phyloP scores from a whole-genome alignment of 2,888 invertebrate genomes.

The Camptogramma bilineatum region DNA sequence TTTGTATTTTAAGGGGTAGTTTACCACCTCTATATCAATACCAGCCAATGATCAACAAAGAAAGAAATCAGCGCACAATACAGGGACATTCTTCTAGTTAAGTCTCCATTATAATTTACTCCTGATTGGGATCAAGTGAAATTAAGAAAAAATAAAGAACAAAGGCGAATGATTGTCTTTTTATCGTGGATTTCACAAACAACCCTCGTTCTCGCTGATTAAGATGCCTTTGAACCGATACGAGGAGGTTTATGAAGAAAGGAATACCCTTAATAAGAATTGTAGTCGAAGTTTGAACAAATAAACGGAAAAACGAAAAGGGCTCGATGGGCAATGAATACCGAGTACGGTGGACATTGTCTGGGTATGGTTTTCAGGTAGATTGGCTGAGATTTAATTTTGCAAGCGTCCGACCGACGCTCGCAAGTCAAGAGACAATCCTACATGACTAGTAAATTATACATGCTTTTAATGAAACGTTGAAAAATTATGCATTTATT shows the following conservation, averaged over 20 bases:
- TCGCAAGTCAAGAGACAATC: no score
- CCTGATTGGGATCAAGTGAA: constrained; percentile 84
- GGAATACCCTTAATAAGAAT: not conserved
- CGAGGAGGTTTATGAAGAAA: constrained; percentile 8
- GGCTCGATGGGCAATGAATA: no score
- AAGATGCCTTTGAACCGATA: constrained; percentile 57
- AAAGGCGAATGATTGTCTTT: constrained; percentile 75
- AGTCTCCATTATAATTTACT: constrained; percentile 84
- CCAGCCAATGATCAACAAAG: constrained; percentile 71
- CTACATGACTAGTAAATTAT: no score
- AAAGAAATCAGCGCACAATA: constrained; percentile 75
- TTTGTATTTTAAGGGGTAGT: not conserved
- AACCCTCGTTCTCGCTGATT: constrained; percentile 65
- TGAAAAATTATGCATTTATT: no score
- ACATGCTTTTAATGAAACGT: no score
- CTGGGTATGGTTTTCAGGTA: no score
- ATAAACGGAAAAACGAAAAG: not conserved
- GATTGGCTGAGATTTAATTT: no score
- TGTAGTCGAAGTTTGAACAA: not conserved
- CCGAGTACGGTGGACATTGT: not conserved
- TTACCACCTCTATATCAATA: constrained; percentile 63
- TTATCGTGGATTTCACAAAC: constrained; percentile 82
- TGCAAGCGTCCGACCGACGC: no score
- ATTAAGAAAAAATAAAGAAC: constrained; percentile 84
- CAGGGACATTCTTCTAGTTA: constrained; percentile 80